A percentile compares a stretch with the other conserved stretches of the same genome.
Evolutionary conservation across 2,888 invertebrate species (phyloP).

Genomic region (Nemotelus pantherinus): DNA sequence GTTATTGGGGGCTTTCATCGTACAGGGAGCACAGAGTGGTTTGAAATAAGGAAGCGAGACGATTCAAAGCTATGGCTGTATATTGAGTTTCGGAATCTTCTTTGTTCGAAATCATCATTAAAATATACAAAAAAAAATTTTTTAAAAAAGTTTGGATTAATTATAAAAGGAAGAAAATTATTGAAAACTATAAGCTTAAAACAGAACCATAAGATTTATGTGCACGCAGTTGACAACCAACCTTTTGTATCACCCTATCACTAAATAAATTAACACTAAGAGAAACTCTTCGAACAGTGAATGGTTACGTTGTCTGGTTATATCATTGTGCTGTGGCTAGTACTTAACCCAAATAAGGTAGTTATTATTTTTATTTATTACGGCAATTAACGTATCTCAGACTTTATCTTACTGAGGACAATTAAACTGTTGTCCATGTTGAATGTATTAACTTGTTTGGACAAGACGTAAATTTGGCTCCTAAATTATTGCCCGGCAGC

Average conservation of each 20-base stretch:
- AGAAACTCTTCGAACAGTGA: not conserved
- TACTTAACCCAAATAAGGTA: constrained; percentile 51
- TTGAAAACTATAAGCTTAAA: too few species aligned
- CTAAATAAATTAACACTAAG: not conserved
- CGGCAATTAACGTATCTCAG: constrained; percentile 49
- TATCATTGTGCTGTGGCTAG: not conserved
- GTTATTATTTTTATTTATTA: constrained; percentile 52
- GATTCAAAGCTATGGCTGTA: not conserved
- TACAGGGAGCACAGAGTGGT: too few species aligned
- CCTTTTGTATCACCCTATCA: not conserved
- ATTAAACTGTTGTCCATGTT: not conserved
- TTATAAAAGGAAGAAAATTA: too few species aligned
- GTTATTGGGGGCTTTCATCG: too few species aligned
- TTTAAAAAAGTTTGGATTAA: too few species aligned
- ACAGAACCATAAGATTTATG: too few species aligned
- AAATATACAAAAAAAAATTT: too few species aligned
- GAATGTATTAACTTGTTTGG: too few species aligned
- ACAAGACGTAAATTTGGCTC: too few species aligned
- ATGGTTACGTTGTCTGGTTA: not conserved
- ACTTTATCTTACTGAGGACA: constrained; percentile 48
- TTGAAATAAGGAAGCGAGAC: too few species aligned
- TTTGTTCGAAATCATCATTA: not conserved
- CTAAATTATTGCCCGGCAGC: too few species aligned
- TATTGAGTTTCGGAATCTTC: not conserved
- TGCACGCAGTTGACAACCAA: not conserved